phyloP scores from a whole-genome alignment of 2,113 vertebrate genomes.

The Raja brachyura region DNA sequence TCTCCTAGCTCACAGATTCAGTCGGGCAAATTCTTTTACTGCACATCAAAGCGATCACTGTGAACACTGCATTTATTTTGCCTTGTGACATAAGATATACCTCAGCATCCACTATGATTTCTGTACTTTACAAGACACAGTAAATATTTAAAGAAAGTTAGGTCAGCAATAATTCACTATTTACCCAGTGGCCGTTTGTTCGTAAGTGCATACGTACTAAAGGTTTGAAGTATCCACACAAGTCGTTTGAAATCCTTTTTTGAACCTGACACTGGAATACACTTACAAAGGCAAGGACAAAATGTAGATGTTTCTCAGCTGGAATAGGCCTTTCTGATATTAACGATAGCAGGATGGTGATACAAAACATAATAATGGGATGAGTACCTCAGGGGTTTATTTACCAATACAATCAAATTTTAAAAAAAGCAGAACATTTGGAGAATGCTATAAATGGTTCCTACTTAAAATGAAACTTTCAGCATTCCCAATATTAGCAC shows the following conservation, averaged over 20 bases:
- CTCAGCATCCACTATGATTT: slow-evolving; percentile 61
- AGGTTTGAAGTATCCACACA: not conserved
- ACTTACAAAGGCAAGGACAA: not conserved
- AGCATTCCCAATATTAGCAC: not conserved
- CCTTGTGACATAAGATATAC: slow-evolving; percentile 64
- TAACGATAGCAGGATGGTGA: not conserved
- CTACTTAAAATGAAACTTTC: not conserved
- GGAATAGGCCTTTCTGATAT: not conserved
- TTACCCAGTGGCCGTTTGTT: not conserved
- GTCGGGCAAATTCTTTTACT: slow-evolving; percentile 62
- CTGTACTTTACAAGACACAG: slow-evolving; percentile 59
- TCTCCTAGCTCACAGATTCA: slow-evolving; percentile 68
- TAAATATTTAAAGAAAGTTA: slow-evolving; percentile 36
- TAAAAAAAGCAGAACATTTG: not conserved
- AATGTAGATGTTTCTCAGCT: not conserved
- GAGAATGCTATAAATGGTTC: not conserved
- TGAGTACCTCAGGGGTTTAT: not conserved
- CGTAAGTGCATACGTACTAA: not conserved
- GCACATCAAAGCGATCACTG: slow-evolving; percentile 65
- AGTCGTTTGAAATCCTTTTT: not conserved
- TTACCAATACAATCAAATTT: not conserved
- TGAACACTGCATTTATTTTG: slow-evolving; percentile 61
- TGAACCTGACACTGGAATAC: not conserved
- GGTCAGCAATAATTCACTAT: slow-evolving; percentile 12
- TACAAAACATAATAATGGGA: not conserved